Evolutionary conservation across 2,888 invertebrate species (phyloP).

Genomic region (Napeogenes sylphis): DNA sequence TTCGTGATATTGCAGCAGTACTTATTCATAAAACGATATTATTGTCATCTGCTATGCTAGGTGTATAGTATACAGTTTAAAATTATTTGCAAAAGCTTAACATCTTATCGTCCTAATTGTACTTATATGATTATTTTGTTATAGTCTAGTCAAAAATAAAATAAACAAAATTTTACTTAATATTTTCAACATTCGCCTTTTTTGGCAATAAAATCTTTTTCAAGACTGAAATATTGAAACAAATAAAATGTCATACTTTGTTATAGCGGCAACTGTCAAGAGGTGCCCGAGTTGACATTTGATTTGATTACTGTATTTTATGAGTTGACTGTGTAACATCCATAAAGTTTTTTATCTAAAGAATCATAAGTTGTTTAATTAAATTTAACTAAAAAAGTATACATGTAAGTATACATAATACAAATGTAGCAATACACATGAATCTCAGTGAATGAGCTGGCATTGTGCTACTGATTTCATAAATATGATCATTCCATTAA

Average conservation of each 20-base stretch:
- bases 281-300: no score
- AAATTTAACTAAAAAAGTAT: no score
- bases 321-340: no score
- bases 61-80: no score
- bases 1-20: no score
- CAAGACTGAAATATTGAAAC: slow-evolving; percentile 45
- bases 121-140: slow-evolving; percentile 44
- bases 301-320: no score
- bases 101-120: slow-evolving; percentile 30
- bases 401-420: slow-evolving; percentile 18
- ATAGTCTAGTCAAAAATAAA: slow-evolving; percentile 60
- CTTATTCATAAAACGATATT: no score
- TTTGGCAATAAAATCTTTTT: slow-evolving; percentile 13
- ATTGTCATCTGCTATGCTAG: not conserved
- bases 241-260: not conserved
- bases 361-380: no score
- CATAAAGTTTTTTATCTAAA: no score
- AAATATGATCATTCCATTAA: slow-evolving; percentile 54
- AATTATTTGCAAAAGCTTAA: no score
- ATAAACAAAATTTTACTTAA: slow-evolving; percentile 30
- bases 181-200: slow-evolving; percentile 17
- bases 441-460: slow-evolving; percentile 45
- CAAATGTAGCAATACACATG: slow-evolving; percentile 42
- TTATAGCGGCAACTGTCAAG: slow-evolving; percentile 37
- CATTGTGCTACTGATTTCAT: slow-evolving; percentile 35